phyloP scores from a whole-genome alignment of 2,113 vertebrate species.

The Natator depressus region DNA sequence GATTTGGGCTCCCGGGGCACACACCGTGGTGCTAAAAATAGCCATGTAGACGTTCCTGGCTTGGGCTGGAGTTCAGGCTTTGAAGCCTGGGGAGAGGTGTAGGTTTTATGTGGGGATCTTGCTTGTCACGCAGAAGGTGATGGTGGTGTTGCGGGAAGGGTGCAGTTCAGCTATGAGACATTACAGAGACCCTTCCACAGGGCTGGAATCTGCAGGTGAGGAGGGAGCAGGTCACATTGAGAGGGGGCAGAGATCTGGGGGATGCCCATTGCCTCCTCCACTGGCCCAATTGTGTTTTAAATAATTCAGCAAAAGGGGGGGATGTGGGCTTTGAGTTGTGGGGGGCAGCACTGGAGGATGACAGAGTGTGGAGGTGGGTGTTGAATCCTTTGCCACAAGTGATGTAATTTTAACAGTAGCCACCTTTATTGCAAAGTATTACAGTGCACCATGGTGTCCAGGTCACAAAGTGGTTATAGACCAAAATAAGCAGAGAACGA shows the following conservation, averaged over 20 bases:
- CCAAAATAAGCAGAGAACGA: neutral
- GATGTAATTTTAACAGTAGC: neutral
- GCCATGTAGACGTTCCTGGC: neutral
- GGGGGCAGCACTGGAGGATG: fast-evolving
- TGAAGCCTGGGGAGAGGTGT: neutral
- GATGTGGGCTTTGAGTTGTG: neutral
- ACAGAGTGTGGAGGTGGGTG: neutral
- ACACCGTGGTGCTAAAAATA: neutral
- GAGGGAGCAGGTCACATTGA: neutral
- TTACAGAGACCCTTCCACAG: neutral
- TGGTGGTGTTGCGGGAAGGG: neutral
- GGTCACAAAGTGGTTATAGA: neutral
- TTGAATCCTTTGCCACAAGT: fast-evolving
- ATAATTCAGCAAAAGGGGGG: fast-evolving
- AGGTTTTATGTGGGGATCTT: neutral
- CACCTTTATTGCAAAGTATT: neutral
- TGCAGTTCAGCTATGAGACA: neutral
- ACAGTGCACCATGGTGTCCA: neutral
- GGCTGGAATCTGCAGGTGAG: fast-evolving
- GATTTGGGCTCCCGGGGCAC: neutral
- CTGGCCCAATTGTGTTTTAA: neutral
- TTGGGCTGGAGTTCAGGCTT: neutral
- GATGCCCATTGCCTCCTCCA: neutral
- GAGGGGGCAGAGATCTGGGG: neutral
- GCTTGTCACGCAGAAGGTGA: neutral